These are phyloP conservation scores for Bovichtus variegatus DNA, from an alignment of 2,797 vertebrate genomes.

Conservation along the genomic window DNA sequence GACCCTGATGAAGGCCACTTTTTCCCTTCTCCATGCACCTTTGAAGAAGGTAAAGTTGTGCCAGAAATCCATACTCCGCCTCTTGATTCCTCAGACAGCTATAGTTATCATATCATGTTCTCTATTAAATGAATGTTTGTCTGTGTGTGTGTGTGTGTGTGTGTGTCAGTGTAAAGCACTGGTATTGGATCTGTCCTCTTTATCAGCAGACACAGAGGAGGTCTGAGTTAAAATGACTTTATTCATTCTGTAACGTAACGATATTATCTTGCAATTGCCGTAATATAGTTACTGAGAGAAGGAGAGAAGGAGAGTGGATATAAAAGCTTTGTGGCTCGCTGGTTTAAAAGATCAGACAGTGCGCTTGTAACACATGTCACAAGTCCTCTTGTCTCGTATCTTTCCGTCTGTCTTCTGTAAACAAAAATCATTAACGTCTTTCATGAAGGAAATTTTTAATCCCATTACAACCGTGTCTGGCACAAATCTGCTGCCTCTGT, in stretches of 20 bases:
- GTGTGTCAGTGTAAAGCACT: constrained; percentile 35
- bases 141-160: constrained; percentile 21
- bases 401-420: constrained; percentile 56
- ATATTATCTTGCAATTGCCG: constrained; percentile 60
- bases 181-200: constrained; percentile 69
- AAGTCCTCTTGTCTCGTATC: constrained; percentile 53
- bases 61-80: neutral
- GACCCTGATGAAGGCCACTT: no score
- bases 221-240: constrained; percentile 59
- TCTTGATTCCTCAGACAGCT: constrained; percentile 31
- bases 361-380: constrained; percentile 50
- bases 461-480: constrained; percentile 53
- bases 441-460: constrained; percentile 53
- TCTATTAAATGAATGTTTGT: constrained; percentile 47
- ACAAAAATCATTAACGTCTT: constrained; percentile 58
- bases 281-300: constrained; percentile 53
- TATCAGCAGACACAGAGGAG: constrained; percentile 56
- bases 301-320: constrained; percentile 34
- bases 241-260: constrained; percentile 59
- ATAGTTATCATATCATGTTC: constrained; percentile 37
- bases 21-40: no score
- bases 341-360: constrained; percentile 49
- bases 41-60: neutral
- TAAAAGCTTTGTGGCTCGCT: constrained; percentile 51
- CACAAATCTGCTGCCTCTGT: constrained; percentile 48